Base-by-base conservation (phyloP, 2,797 vertebrate species). In the Arrhamphus sclerolepis region DNA sequence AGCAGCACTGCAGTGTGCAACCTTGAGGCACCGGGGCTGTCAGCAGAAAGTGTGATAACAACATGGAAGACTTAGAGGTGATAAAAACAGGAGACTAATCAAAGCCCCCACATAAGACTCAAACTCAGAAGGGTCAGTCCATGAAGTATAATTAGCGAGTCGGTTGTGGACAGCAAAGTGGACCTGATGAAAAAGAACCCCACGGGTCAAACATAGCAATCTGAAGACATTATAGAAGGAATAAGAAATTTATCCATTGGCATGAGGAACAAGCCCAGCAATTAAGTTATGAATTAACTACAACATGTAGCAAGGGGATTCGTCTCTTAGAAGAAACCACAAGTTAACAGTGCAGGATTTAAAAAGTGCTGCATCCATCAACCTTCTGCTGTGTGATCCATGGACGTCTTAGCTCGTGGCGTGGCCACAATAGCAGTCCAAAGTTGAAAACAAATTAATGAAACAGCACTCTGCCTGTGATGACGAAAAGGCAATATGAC, bases 21-120 rank as follows among this genome's bases (percentile, higher is more conserved):
- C 84, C 90, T 91, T 85, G 84, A 88, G 86, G 80, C 81, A 66
- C 54, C 4, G 39, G 71, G 66, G 75, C 88, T 87, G 88, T 90
- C 87, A 89, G 86, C 85, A 85, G 78, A 85, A 88, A 90, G 81
- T 80, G 80, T 81, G 87, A 88, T 90, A 91, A 91, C 81, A 84
- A 89, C 70, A 69, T 64, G 41, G 78, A 82, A 74, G 75, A 77
- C 87, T 83, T 82, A 11, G 85, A 88, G 87, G 88, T 90, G 89
- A 89, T 89, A 84, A 91, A 91, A 91, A 86, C 86, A 85, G 85
- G 72, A 84, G 85, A 72, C 88, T 90, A 91, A 92, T 93, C 92
- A 92, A 91, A 92, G 87, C 76, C 38, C 44, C 66, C 68, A 39
- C 82, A 82, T 88, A 83, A 77, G 82, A 72, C 84, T 87, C 67